Percentiles rank a stretch among this genome's conserved stretches.
Evolutionary conservation across 2,113 vertebrate genomes (phyloP).

Genomic region (Hypomesus transpacificus): DNA sequence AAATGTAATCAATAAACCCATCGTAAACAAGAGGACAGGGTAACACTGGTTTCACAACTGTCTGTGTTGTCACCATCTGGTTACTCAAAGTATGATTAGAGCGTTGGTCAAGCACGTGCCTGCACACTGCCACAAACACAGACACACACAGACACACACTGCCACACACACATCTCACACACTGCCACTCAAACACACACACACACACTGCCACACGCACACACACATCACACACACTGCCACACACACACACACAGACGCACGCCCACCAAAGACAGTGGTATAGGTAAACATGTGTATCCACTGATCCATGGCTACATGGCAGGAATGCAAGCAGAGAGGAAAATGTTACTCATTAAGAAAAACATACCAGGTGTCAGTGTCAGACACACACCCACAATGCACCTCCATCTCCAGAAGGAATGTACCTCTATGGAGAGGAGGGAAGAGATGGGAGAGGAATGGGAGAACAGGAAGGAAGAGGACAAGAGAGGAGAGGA

Average conservation of each 20-base stretch:
- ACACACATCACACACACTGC: background rate
- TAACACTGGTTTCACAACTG: slow-evolving; percentile 1
- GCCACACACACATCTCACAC: background rate
- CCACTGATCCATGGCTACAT: slow-evolving; percentile 19
- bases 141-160: background rate
- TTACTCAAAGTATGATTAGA: slow-evolving; percentile 46
- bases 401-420: slow-evolving; percentile 16
- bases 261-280: slow-evolving; percentile 6
- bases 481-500: background rate
- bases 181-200: background rate
- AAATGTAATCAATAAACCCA: too few relatives aligned
- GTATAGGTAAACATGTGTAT: slow-evolving; percentile 34
- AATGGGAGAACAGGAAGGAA: slow-evolving; percentile 1
- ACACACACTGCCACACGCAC: background rate
- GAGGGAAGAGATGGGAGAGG: slow-evolving; percentile 18
- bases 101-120: slow-evolving; percentile 23
- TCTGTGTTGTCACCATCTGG: slow-evolving; percentile 40
- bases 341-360: slow-evolving; percentile 60
- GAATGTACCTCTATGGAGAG: slow-evolving; percentile 17
- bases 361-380: slow-evolving; percentile 63
- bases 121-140: background rate
- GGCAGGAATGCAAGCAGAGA: slow-evolving; percentile 48
- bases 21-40: background rate
- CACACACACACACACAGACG: background rate
- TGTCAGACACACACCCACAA: slow-evolving; percentile 22